Percentiles rank a stretch among this genome's conserved stretches.
These are phyloP conservation scores for Pterocles gutturalis DNA, from an alignment of 2,113 vertebrate genomes.

Conservation along the genomic window DNA sequence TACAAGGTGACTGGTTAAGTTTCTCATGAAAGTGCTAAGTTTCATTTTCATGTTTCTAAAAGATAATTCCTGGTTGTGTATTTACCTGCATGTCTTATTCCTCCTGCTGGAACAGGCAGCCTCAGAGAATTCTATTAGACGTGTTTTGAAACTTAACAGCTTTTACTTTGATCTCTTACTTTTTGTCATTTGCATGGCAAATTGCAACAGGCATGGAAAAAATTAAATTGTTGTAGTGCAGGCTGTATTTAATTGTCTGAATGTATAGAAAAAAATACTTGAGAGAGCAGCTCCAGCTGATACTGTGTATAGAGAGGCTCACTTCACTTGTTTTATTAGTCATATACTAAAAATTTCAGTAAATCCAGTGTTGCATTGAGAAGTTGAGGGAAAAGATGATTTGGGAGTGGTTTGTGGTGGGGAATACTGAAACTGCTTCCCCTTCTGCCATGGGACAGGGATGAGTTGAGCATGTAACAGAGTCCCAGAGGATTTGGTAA, in stretches of 20 bases:
- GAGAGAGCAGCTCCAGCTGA: neutral
- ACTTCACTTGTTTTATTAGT: neutral
- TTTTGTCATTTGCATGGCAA: neutral
- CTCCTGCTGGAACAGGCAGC: neutral
- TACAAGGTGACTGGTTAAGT: neutral
- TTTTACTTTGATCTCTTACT: neutral
- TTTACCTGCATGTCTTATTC: neutral
- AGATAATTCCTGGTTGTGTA: neutral
- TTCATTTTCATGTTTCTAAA: neutral
- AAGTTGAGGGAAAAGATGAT: neutral
- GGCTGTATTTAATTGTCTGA: neutral
- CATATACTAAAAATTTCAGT: neutral
- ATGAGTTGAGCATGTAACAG: neutral
- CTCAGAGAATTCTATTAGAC: neutral
- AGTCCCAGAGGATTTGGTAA: neutral
- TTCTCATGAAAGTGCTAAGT: neutral
- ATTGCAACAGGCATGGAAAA: neutral
- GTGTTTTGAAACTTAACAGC: neutral
- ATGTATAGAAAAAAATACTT: neutral
- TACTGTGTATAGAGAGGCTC: neutral
- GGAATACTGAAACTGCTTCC: neutral
- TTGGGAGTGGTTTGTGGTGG: neutral
- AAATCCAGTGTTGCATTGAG: neutral
- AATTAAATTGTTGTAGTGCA: neutral
- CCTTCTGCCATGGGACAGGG: neutral